A percentile compares a stretch with the other conserved stretches of the same genome.
Evolutionary conservation across 2,888 invertebrate species (phyloP).

Genomic region (Caenorhabditis panamensis): DNA sequence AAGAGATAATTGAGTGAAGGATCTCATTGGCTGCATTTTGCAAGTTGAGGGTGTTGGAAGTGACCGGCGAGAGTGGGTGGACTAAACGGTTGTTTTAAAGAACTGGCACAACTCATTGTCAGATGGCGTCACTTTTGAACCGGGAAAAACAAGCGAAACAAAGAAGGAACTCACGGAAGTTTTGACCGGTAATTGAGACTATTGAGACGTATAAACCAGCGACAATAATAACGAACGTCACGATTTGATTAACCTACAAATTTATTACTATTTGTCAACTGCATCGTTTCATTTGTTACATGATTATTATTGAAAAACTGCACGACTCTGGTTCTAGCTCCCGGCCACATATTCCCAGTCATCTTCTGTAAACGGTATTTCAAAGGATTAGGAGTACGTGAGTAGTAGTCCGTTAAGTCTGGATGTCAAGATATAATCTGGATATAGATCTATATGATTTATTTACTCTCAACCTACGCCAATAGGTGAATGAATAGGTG

Average conservation of each 20-base stretch:
- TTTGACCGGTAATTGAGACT: conserved; percentile 54
- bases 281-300: too few species aligned
- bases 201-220: conserved; percentile 56
- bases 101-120: too few species aligned
- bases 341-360: conserved; percentile 35
- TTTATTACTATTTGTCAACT: too few species aligned
- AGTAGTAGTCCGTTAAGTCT: background rate
- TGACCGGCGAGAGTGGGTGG: conserved; percentile 54
- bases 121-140: background rate
- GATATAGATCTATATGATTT: conserved; percentile 20
- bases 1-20: conserved; percentile 60
- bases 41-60: conserved; percentile 48
- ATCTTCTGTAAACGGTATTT: conserved; percentile 18
- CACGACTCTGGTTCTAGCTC: conserved; percentile 17
- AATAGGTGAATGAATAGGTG: background rate
- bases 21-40: conserved; percentile 59
- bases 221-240: conserved; percentile 59
- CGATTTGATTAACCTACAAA: conserved; percentile 57
- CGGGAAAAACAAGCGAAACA: background rate
- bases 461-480: conserved; percentile 16
- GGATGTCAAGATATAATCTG: background rate
- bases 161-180: conserved; percentile 49
- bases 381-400: too few species aligned
- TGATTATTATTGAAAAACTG: conserved; percentile 62
- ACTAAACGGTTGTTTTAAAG: conserved; percentile 19